A percentile compares a stretch with the other conserved stretches of the same genome.
Evolutionary conservation across 2,113 vertebrate species (phyloP).

Genomic region (Casuarius casuarius): DNA sequence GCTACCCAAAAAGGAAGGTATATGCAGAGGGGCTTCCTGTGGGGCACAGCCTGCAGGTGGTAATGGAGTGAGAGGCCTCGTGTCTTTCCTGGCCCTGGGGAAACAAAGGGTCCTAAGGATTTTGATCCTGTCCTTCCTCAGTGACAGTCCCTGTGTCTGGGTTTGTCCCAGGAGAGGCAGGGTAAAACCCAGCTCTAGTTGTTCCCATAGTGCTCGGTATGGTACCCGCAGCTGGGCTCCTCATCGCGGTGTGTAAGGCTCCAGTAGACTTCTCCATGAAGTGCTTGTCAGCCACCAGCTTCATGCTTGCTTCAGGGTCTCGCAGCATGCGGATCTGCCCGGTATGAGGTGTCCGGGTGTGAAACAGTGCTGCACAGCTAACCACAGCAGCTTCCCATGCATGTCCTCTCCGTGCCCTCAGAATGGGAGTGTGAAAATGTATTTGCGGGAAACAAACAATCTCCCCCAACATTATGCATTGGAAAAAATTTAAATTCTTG

Average conservation of each 20-base stretch:
- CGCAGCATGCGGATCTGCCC: not conserved
- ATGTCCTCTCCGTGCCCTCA: not conserved
- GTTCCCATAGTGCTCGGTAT: not conserved
- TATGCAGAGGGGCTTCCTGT: no score
- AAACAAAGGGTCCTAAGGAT: not conserved
- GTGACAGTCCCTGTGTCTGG: no score
- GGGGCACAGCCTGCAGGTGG: not conserved
- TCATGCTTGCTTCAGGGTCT: not conserved
- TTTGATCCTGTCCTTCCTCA: not conserved
- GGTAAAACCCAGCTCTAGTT: not conserved
- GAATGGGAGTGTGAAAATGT: not conserved
- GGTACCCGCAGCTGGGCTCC: not conserved
- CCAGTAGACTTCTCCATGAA: not conserved
- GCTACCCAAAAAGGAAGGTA: no score
- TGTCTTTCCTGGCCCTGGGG: not conserved
- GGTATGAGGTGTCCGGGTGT: accelerated
- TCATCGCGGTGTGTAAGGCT: not conserved
- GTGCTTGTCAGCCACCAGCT: no score
- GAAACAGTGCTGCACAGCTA: not conserved
- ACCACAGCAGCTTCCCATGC: no score
- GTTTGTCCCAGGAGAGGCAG: no score
- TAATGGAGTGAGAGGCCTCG: not conserved
- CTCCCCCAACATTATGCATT: not conserved
- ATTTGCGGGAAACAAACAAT: not conserved
- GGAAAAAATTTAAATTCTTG: not conserved